Percentiles rank a stretch among this genome's conserved stretches.
phyloP scores from a whole-genome alignment of 2,888 invertebrate species.

The Synergus itoensis region DNA sequence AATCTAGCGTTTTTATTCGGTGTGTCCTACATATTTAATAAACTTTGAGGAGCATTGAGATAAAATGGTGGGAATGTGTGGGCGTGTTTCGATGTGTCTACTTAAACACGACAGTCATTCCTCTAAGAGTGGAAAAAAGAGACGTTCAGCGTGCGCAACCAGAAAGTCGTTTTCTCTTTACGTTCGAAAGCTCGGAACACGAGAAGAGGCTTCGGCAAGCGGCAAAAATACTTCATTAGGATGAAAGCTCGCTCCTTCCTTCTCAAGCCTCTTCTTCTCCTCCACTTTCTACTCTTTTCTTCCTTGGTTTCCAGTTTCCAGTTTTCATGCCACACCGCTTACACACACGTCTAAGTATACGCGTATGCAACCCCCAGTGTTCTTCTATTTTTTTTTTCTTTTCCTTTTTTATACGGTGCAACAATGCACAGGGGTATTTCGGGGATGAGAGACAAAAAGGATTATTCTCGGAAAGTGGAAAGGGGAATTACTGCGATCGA shows the following conservation, averaged over 20 bases:
- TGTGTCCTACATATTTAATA: too few species aligned
- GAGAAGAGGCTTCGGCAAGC: conserved; percentile 62
- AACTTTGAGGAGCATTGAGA: background rate
- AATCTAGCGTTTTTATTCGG: background rate
- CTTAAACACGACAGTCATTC: conserved; percentile 14
- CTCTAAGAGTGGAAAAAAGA: background rate
- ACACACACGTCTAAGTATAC: conserved; percentile 9
- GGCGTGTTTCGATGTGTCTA: background rate
- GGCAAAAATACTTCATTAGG: conserved; percentile 75
- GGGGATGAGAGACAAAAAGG: conserved; percentile 57
- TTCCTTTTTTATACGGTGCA: conserved; percentile 28
- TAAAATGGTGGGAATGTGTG: background rate
- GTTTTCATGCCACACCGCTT: conserved; percentile 31
- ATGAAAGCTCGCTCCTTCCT: conserved; percentile 72
- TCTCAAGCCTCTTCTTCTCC: conserved; percentile 54
- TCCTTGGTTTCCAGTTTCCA: conserved; percentile 16
- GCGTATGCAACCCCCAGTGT: conserved; percentile 33
- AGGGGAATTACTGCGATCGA: conserved; percentile 60
- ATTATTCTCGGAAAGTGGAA: conserved; percentile 61
- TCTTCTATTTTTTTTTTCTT: conserved; percentile 24
- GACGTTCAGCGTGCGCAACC: conserved; percentile 10
- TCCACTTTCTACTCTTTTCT: conserved; percentile 44
- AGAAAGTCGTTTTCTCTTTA: conserved; percentile 57
- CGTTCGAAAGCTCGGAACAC: conserved; percentile 56
- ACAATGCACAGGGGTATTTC: conserved; percentile 56